phyloP scores from a whole-genome alignment of 1,140 invertebrate genomes.

The Lordiphosa stackelbergi region DNA sequence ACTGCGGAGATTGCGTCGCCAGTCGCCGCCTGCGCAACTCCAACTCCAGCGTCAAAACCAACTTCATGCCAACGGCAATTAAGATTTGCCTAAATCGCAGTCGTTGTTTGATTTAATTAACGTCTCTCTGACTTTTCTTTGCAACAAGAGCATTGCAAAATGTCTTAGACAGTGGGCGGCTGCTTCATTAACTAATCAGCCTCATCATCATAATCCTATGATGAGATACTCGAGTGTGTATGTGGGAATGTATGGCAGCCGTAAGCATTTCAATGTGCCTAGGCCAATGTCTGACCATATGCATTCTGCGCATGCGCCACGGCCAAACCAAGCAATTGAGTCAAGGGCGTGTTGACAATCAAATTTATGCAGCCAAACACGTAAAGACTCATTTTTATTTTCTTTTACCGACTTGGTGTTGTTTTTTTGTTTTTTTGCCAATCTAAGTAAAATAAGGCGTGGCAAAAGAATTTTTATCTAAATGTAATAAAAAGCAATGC shows the following conservation, averaged over 20 bases:
- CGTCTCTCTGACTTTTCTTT: constrained; percentile 10
- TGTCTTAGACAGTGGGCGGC: constrained; percentile 25
- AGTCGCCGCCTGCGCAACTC: constrained; percentile 32
- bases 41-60: constrained; percentile 9
- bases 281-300: constrained; percentile 34
- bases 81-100: constrained; percentile 25
- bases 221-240: constrained; percentile 8
- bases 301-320: constrained; percentile 61
- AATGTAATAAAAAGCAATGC: no score
- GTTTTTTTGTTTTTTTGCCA: neutral
- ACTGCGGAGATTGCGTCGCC: constrained; percentile 15
- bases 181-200: constrained; percentile 30
- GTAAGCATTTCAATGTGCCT: constrained; percentile 4
- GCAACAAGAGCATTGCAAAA: constrained; percentile 14
- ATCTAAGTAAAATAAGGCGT: neutral
- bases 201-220: constrained; percentile 24
- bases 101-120: constrained; percentile 41
- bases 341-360: constrained; percentile 65
- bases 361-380: constrained; percentile 45
- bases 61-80: constrained; percentile 28
- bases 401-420: constrained; percentile 5
- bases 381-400: constrained; percentile 35
- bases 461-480: neutral
- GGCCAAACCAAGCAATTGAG: constrained; percentile 52
- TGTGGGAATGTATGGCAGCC: neutral